phyloP scores from a whole-genome alignment of 2,888 invertebrate genomes.

The Mystacides longicornis region DNA sequence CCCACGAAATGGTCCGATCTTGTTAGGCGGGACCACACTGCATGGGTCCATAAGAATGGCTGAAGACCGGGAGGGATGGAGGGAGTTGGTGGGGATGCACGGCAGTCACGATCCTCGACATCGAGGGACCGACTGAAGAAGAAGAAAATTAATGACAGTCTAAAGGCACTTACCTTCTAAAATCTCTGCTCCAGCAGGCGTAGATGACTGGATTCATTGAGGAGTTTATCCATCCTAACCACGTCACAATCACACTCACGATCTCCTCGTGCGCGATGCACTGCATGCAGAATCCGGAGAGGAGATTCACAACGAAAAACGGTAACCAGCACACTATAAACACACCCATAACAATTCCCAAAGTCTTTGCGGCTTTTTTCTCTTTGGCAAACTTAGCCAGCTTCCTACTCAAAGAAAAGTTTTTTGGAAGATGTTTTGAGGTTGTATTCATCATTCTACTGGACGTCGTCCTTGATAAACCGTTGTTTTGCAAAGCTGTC shows the following conservation, averaged over 20 bases:
- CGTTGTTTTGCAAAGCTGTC: constrained; percentile 71
- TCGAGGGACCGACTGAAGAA: no score
- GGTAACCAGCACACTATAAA: constrained; percentile 97
- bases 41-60: no score
- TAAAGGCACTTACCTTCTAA: constrained; percentile 64
- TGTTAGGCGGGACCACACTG: no score
- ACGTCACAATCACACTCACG: constrained; percentile 81
- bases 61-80: no score
- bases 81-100: no score
- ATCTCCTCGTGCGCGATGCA: constrained; percentile 85
- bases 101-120: no score
- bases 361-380: constrained; percentile 94
- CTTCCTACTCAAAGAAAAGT: constrained; percentile 88
- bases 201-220: constrained; percentile 97
- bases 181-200: constrained; percentile 97
- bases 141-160: not conserved
- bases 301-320: constrained; percentile 90
- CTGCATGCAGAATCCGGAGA: constrained; percentile 81
- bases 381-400: constrained; percentile 94
- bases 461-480: constrained; percentile 61
- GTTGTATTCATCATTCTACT: constrained; percentile 56
- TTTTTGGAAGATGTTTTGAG: constrained; percentile 65
- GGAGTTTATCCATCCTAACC: constrained; percentile 94
- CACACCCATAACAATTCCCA: constrained; percentile 95
- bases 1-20: no score